A percentile compares a stretch with the other conserved stretches of the same genome.
phyloP scores from a whole-genome alignment of 2,888 invertebrate species.

The Branchipolynoe longqiensis region DNA sequence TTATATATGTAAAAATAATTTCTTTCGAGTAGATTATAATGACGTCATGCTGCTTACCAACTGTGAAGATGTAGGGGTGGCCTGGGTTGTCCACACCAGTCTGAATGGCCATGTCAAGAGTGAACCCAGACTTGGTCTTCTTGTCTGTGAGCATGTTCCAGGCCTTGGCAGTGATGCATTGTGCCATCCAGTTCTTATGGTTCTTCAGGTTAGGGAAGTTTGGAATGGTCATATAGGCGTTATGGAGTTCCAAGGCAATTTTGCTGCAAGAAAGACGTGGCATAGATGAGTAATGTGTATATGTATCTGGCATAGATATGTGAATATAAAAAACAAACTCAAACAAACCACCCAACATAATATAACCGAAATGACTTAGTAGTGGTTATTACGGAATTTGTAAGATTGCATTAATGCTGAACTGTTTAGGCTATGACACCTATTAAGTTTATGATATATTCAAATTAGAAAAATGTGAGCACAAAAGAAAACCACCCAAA shows the following conservation, averaged over 20 bases:
- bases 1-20: no score
- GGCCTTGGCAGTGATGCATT: constrained; percentile 65
- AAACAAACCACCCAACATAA: no score
- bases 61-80: constrained; percentile 67
- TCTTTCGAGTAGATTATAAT: neutral
- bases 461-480: no score
- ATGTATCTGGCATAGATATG: no score
- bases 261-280: neutral
- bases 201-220: constrained; percentile 63
- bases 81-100: constrained; percentile 63
- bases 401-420: no score
- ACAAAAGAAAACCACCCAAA: no score
- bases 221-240: neutral
- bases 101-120: constrained; percentile 64
- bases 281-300: no score
- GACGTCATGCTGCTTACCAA: constrained; percentile 58
- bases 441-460: no score
- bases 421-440: no score
- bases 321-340: no score
- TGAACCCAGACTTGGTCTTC: constrained; percentile 66
- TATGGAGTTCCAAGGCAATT: neutral
- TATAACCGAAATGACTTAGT: no score
- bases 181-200: constrained; percentile 67
- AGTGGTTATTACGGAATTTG: no score
- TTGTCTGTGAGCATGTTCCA: constrained; percentile 65